A percentile compares a stretch with the other conserved stretches of the same genome.
Evolutionary conservation across 2,888 invertebrate genomes (phyloP).

Genomic region (Cryptus viduatorius): DNA sequence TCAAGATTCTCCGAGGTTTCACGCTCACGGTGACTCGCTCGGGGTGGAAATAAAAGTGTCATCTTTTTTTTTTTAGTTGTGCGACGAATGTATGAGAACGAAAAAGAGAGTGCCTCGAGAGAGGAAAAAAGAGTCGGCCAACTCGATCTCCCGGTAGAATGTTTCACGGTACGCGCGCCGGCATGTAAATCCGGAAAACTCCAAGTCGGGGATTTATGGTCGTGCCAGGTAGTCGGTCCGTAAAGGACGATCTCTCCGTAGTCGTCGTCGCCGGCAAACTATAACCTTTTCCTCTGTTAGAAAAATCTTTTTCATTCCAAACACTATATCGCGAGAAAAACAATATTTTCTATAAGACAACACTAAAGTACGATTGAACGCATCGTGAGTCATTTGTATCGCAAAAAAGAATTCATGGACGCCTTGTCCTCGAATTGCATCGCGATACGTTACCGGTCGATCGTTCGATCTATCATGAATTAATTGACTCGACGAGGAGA

Average conservation of each 20-base stretch:
- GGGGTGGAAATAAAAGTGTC: slow-evolving; percentile 16
- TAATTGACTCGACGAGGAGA: not conserved
- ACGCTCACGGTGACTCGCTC: not conserved
- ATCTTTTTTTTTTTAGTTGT: not conserved
- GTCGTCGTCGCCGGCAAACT: slow-evolving; percentile 9
- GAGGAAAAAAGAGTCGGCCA: slow-evolving; percentile 45
- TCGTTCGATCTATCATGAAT: not conserved
- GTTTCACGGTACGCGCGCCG: slow-evolving; percentile 51
- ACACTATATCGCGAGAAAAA: not conserved
- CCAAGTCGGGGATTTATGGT: slow-evolving; percentile 64
- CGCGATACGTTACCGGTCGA: not conserved
- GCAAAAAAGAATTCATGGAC: not conserved
- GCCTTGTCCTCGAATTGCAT: not conserved
- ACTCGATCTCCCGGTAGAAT: slow-evolving; percentile 60
- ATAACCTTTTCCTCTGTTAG: slow-evolving; percentile 14
- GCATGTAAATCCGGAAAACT: slow-evolving; percentile 68
- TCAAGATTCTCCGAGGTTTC: not conserved
- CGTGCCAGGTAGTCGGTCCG: slow-evolving; percentile 59
- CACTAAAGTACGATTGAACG: not conserved
- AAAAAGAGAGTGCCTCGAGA: slow-evolving; percentile 15
- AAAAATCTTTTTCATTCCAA: slow-evolving; percentile 19
- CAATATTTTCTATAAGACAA: slow-evolving; percentile 1
- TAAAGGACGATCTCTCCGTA: slow-evolving; percentile 57
- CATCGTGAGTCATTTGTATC: not conserved
- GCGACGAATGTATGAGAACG: slow-evolving; percentile 21